Percentiles rank a stretch among this genome's conserved stretches.
phyloP scores from a whole-genome alignment of 2,797 vertebrate genomes.

The Poecilia picta region DNA sequence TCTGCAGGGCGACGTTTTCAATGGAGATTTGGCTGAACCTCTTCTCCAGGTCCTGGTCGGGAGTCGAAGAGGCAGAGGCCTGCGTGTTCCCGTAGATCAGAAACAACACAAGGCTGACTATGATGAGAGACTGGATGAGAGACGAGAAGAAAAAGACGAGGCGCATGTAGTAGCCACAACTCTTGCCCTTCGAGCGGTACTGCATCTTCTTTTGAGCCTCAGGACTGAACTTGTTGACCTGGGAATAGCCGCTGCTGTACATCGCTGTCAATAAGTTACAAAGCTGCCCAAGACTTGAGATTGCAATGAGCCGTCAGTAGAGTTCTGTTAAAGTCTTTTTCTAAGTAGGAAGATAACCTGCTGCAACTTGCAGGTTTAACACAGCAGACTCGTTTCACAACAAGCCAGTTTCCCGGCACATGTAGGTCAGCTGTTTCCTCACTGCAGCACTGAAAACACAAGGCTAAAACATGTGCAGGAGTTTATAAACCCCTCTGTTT shows the following conservation, averaged over 20 bases:
- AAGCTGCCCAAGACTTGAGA: neutral
- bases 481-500: constrained; percentile 68
- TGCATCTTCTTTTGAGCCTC: constrained; percentile 64
- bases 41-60: constrained; percentile 79
- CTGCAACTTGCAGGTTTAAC: neutral
- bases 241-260: constrained; percentile 77
- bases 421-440: constrained; percentile 55
- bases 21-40: constrained; percentile 72
- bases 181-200: constrained; percentile 72
- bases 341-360: neutral
- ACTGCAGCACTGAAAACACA: constrained; percentile 24
- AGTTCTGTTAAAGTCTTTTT: constrained; percentile 21
- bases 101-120: constrained; percentile 93
- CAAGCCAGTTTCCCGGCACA: constrained; percentile 9
- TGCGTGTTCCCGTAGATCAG: constrained; percentile 91
- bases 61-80: constrained; percentile 69
- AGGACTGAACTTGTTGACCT: constrained; percentile 68
- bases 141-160: constrained; percentile 94
- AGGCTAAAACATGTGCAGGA: constrained; percentile 47
- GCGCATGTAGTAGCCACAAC: constrained; percentile 90
- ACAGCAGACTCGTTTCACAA: constrained; percentile 15
- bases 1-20: constrained; percentile 65
- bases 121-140: constrained; percentile 94
- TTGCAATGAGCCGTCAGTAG: neutral
- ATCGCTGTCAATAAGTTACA: constrained; percentile 45